Evolutionary conservation across 2,797 vertebrate genomes (phyloP).

Genomic region (Alauda arvensis): DNA sequence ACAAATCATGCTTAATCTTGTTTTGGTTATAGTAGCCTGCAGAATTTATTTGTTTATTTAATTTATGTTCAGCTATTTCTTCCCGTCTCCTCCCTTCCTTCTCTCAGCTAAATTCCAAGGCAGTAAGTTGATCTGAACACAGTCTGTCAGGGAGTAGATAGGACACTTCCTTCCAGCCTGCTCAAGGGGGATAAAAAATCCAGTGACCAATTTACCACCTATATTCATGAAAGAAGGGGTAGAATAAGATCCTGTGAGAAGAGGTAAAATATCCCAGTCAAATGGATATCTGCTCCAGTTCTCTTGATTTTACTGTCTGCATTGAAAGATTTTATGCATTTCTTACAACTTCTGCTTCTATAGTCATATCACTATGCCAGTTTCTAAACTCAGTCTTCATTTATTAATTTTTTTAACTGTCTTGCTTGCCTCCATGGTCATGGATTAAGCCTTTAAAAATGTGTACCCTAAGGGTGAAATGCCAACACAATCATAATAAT

Average conservation of each 20-base stretch:
- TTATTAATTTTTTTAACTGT: not conserved
- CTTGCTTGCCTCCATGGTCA: not conserved
- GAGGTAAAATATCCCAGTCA: not conserved
- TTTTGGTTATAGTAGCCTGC: not conserved
- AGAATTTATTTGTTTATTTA: constrained; percentile 59
- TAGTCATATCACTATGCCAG: not conserved
- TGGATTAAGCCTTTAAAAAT: not conserved
- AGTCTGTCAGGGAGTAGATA: not conserved
- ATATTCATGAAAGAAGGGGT: not conserved
- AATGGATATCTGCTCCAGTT: not conserved
- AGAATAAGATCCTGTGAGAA: not conserved
- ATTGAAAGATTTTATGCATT: not conserved
- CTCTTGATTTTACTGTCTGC: not conserved
- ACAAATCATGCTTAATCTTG: not conserved
- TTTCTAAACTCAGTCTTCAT: not conserved
- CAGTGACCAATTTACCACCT: not conserved
- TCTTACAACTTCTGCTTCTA: not conserved
- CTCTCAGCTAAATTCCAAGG: constrained; percentile 46
- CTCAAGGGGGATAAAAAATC: not conserved
- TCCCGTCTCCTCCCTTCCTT: constrained; percentile 15
- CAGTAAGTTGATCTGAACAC: not conserved
- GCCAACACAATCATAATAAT: not conserved
- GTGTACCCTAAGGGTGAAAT: not conserved
- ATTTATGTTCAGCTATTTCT: constrained; percentile 49
- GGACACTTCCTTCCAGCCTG: not conserved